Evolutionary conservation across 2,888 invertebrate genomes (phyloP).

Genomic region (Synergus gifuensis): DNA sequence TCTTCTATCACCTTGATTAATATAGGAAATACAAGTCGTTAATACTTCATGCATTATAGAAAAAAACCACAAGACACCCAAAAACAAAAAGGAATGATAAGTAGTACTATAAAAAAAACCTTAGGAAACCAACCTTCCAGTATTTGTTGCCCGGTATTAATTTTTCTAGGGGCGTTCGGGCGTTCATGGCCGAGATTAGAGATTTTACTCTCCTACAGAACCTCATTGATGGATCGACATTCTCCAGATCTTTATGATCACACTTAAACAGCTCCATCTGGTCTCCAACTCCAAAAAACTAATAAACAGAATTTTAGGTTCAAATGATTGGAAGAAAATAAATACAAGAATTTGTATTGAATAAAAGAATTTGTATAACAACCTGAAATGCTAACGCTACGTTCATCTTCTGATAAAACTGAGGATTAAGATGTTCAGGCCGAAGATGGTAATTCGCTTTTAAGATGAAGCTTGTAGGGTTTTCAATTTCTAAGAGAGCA

Average conservation of each 20-base stretch:
- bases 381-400: conserved; percentile 9
- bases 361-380: too few species aligned
- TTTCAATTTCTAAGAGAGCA: conserved; percentile 35
- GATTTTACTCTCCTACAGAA: neutral
- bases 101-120: too few species aligned
- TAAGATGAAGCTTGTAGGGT: conserved; percentile 41
- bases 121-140: neutral
- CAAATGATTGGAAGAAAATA: too few species aligned
- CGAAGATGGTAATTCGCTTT: conserved; percentile 47
- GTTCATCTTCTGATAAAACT: conserved; percentile 1
- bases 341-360: too few species aligned
- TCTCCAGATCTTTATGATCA: neutral
- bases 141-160: neutral
- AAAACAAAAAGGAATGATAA: too few species aligned
- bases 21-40: neutral
- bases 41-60: neutral
- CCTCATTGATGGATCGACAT: neutral
- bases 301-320: neutral
- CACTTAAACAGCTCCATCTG: too few species aligned
- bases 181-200: neutral
- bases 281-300: too few species aligned
- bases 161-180: neutral
- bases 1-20: neutral
- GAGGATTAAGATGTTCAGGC: conserved; percentile 44
- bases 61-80: too few species aligned